Evolutionary conservation across 2,888 invertebrate species (phyloP).

Genomic region (Thymelicus sylvestris): DNA sequence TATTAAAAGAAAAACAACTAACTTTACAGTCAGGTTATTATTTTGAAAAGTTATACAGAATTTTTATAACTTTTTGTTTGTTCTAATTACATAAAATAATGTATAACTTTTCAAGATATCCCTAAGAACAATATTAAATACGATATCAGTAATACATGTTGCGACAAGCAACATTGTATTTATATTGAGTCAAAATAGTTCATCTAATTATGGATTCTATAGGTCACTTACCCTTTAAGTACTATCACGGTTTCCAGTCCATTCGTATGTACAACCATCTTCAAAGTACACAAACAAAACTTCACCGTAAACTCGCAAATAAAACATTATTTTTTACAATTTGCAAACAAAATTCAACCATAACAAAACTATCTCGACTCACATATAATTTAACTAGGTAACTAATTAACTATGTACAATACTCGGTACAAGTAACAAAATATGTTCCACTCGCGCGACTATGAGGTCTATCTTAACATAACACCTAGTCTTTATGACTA

Average conservation of each 20-base stretch:
- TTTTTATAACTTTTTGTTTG: too few relatives aligned
- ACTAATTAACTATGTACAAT: slow-evolving; percentile 51
- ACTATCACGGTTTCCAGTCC: slow-evolving; percentile 76
- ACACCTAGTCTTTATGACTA: slow-evolving; percentile 29
- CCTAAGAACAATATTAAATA: too few relatives aligned
- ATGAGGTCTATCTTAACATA: slow-evolving; percentile 33
- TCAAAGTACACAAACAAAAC: slow-evolving; percentile 43
- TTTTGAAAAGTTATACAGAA: too few relatives aligned
- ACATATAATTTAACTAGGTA: slow-evolving; percentile 53
- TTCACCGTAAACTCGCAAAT: slow-evolving; percentile 21
- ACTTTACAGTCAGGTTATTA: too few relatives aligned
- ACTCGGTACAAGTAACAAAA: slow-evolving; percentile 46
- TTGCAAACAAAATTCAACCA: slow-evolving; percentile 43
- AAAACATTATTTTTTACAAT: slow-evolving; percentile 33
- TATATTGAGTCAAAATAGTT: too few relatives aligned
- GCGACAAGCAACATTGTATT: too few relatives aligned
- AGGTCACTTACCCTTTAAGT: slow-evolving; percentile 66
- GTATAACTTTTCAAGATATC: too few relatives aligned
- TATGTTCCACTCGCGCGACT: slow-evolving; percentile 44
- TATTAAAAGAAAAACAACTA: too few relatives aligned
- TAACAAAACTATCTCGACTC: slow-evolving; percentile 43
- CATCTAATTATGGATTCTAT: too few relatives aligned
- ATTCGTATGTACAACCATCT: slow-evolving; percentile 44
- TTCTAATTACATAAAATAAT: too few relatives aligned
- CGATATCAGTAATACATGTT: too few relatives aligned